These are phyloP conservation scores for Crotalus horridus DNA, from an alignment of 2,113 vertebrate genomes.

Conservation along the genomic window DNA sequence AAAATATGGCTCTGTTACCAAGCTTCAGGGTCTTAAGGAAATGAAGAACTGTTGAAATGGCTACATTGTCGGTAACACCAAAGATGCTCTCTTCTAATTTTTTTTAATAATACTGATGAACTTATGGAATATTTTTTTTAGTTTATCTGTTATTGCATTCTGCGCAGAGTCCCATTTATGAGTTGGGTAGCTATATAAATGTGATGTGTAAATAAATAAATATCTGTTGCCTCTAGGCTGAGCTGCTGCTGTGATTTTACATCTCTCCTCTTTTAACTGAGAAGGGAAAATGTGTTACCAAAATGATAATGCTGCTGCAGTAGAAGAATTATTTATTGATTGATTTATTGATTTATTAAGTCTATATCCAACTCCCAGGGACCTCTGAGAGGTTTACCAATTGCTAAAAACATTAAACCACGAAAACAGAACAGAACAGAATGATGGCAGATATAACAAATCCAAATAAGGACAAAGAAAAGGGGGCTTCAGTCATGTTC, in stretches of 20 bases:
- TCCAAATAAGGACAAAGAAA: not conserved
- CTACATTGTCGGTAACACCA: not conserved
- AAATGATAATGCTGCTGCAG: not conserved
- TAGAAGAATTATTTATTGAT: not conserved
- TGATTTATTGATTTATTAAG: not conserved
- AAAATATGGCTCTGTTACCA: not conserved
- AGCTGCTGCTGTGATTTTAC: not conserved
- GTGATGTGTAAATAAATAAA: not conserved
- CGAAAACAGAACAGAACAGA: not conserved
- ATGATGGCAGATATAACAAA: not conserved
- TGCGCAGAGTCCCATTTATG: not conserved
- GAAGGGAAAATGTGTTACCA: not conserved
- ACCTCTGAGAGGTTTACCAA: not conserved
- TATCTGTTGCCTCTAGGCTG: not conserved
- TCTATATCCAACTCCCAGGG: not conserved
- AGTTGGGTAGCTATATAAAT: not conserved
- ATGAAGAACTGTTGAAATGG: not conserved
- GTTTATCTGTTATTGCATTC: not conserved
- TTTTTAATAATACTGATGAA: not conserved
- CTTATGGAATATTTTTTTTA: not conserved
- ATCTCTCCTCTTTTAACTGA: not conserved
- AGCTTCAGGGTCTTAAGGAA: not conserved
- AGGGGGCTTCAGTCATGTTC: not conserved
- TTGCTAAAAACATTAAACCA: not conserved
- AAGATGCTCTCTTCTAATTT: not conserved